These are phyloP conservation scores for Vesta saturnalis DNA, from an alignment of 2,888 invertebrate species.

Conservation along the genomic window DNA sequence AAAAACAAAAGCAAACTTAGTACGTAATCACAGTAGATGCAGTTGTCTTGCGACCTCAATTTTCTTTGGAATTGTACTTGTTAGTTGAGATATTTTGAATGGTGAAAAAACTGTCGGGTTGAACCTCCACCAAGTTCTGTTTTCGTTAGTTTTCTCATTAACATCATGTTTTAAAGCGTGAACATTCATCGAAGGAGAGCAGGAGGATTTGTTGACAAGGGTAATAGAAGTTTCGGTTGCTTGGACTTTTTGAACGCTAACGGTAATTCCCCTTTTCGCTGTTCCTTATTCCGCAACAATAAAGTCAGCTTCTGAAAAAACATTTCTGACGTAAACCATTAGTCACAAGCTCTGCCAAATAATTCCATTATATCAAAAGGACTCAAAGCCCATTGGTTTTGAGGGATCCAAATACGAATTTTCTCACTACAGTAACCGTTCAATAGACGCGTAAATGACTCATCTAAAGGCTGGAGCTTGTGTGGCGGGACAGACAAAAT, in stretches of 20 bases:
- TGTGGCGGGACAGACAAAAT: constrained; percentile 53
- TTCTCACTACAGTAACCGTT: constrained; percentile 53
- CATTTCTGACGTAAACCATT: constrained; percentile 31
- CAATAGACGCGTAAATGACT: constrained; percentile 53
- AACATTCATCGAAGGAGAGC: no score
- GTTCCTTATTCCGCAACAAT: no score
- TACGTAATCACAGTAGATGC: no score
- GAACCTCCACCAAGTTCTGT: constrained; percentile 8
- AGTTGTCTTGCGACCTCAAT: no score
- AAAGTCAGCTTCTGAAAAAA: constrained; percentile 35
- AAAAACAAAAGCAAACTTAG: no score
- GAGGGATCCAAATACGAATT: constrained; percentile 45
- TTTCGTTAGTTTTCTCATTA: neutral
- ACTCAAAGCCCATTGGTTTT: constrained; percentile 38
- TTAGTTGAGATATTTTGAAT: constrained; percentile 11
- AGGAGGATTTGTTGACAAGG: no score
- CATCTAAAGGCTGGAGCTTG: constrained; percentile 54
- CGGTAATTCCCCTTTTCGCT: no score
- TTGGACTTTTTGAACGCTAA: no score
- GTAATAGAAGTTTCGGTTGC: no score
- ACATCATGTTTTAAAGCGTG: constrained; percentile 5
- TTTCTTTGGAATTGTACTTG: constrained; percentile 1
- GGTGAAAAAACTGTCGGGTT: constrained; percentile 15
- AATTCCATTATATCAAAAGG: constrained; percentile 43
- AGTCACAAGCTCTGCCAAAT: constrained; percentile 41